phyloP scores from a whole-genome alignment of 2,888 invertebrate genomes.

The Elegia similella region DNA sequence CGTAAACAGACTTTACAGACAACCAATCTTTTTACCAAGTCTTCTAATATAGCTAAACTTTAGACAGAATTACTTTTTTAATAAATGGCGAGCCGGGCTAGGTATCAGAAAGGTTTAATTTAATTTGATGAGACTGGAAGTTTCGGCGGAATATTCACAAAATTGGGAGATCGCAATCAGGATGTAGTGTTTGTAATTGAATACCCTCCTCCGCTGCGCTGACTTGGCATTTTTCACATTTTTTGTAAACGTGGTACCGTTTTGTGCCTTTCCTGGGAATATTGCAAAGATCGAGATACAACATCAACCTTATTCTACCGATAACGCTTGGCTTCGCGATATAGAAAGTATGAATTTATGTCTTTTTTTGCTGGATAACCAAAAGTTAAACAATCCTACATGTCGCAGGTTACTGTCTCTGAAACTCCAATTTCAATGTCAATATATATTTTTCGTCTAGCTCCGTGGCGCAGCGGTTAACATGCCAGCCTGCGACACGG shows the following conservation, averaged over 20 bases:
- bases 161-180: neutral
- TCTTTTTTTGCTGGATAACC: too few species aligned
- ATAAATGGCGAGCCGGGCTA: neutral
- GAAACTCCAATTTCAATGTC: too few species aligned
- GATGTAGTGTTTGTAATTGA: slow-evolving; percentile 4
- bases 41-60: neutral
- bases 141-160: slow-evolving; percentile 1
- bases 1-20: too few species aligned
- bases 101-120: slow-evolving; percentile 1
- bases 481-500: too few species aligned
- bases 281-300: neutral
- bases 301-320: too few species aligned
- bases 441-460: too few species aligned
- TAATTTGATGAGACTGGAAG: neutral
- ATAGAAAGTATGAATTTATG: too few species aligned
- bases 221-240: neutral
- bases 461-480: too few species aligned
- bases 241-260: neutral
- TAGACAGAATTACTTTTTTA: neutral
- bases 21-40: too few species aligned
- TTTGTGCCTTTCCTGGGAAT: neutral
- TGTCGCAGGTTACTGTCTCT: too few species aligned
- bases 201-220: neutral
- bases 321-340: too few species aligned
- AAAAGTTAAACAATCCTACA: too few species aligned